Evolutionary conservation across 2,888 invertebrate genomes (phyloP).

Genomic region (Trissonchulus latispiculum): DNA sequence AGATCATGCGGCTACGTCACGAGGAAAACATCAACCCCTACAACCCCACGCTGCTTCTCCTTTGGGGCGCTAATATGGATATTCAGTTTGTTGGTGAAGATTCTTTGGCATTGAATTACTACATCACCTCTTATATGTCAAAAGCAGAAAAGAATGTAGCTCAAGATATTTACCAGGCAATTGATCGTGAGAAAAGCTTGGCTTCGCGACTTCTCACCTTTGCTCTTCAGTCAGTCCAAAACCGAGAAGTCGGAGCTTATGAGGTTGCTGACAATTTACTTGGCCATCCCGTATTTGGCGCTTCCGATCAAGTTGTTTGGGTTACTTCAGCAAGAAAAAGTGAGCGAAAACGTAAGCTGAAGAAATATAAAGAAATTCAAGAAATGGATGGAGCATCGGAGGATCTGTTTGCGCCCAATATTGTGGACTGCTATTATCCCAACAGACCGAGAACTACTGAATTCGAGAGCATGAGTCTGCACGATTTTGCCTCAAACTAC

Average conservation of each 20-base stretch:
- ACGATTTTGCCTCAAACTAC: not conserved
- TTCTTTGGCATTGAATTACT: not conserved
- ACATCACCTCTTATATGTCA: slow-evolving; percentile 14
- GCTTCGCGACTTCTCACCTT: not conserved
- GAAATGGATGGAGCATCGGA: not conserved
- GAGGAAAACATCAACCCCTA: slow-evolving; percentile 18
- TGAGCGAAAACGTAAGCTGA: not conserved
- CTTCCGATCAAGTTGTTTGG: not conserved
- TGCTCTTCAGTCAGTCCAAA: not conserved
- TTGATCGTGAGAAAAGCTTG: not conserved
- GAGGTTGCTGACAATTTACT: slow-evolving; percentile 3
- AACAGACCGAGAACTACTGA: not conserved
- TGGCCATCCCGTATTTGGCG: not conserved
- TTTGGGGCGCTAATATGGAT: slow-evolving; percentile 21
- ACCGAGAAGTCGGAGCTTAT: slow-evolving; percentile 11
- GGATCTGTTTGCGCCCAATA: not conserved
- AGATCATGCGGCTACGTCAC: not conserved
- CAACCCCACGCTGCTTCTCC: slow-evolving; percentile 10
- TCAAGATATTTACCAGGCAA: not conserved
- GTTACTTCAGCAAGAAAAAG: not conserved
- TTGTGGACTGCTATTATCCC: not conserved
- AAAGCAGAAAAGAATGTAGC: slow-evolving; percentile 5
- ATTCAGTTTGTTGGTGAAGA: slow-evolving; percentile 17
- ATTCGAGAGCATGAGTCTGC: not conserved
- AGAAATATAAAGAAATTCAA: not conserved